phyloP scores from a whole-genome alignment of 1,140 invertebrate species.

The Frieseomelitta varia region DNA sequence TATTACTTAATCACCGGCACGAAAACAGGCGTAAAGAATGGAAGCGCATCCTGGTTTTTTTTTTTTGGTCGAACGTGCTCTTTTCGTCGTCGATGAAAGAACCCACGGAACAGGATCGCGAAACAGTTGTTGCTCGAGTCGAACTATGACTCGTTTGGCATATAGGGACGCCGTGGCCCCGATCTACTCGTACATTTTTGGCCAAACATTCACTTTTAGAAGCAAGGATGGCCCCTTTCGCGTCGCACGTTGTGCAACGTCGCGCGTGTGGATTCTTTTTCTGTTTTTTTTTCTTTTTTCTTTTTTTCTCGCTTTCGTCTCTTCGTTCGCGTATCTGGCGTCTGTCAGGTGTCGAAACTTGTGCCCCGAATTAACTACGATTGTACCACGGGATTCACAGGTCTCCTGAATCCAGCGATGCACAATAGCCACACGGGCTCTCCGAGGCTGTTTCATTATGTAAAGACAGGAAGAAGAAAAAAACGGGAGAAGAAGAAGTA shows the following conservation, averaged over 20 bases:
- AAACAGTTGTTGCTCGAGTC: not conserved
- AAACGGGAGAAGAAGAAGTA: not conserved
- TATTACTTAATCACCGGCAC: constrained; percentile 64
- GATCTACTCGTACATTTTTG: constrained; percentile 59
- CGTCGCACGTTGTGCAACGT: constrained; percentile 50
- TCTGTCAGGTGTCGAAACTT: constrained; percentile 53
- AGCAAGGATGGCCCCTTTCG: constrained; percentile 40
- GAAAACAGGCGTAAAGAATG: constrained; percentile 47
- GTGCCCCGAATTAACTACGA: constrained; percentile 60
- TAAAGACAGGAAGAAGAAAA: not conserved
- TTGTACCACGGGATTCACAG: constrained; percentile 33
- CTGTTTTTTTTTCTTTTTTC: too few species aligned
- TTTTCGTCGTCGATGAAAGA: constrained; percentile 37
- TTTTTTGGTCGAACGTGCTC: not conserved
- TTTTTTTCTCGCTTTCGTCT: not conserved
- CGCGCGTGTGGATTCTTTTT: not conserved
- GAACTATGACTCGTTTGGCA: not conserved
- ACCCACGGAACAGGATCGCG: not conserved
- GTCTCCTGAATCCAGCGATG: not conserved
- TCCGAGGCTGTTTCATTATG: not conserved
- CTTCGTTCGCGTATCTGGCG: constrained; percentile 10
- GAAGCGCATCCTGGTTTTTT: constrained; percentile 55
- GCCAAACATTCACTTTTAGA: constrained; percentile 67
- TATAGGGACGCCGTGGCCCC: not conserved
- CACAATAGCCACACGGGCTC: constrained; percentile 23